These are phyloP conservation scores for Arge pagana DNA, from an alignment of 2,888 invertebrate species.

Conservation along the genomic window DNA sequence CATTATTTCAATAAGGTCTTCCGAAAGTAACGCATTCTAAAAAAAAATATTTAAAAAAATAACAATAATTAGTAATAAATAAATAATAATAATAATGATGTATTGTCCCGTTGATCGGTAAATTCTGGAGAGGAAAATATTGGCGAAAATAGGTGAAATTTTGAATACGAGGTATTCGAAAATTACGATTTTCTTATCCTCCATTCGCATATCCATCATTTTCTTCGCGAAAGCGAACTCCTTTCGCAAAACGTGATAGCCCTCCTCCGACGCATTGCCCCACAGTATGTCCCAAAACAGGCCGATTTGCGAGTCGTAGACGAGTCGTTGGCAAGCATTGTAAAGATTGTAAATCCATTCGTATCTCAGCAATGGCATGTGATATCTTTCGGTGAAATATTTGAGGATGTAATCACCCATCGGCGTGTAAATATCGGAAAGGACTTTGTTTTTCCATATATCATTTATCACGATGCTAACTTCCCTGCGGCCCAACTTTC, in stretches of 20 bases:
- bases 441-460: slow-evolving; percentile 59
- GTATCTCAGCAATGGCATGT: slow-evolving; percentile 60
- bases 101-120: no score
- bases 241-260: slow-evolving; percentile 57
- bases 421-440: slow-evolving; percentile 40
- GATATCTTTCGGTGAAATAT: slow-evolving; percentile 62
- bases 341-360: slow-evolving; percentile 63
- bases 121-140: no score
- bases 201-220: slow-evolving; percentile 35
- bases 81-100: slow-evolving; percentile 6
- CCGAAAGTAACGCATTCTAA: slow-evolving; percentile 56
- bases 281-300: slow-evolving; percentile 61
- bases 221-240: slow-evolving; percentile 56
- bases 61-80: not conserved
- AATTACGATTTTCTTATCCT: slow-evolving; percentile 23
- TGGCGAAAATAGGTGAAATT: no score
- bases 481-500: slow-evolving; percentile 61
- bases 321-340: slow-evolving; percentile 60
- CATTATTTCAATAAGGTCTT: slow-evolving; percentile 59
- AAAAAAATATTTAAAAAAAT: slow-evolving; percentile 16
- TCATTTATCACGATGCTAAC: slow-evolving; percentile 60
- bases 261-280: slow-evolving; percentile 57
- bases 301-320: slow-evolving; percentile 60
- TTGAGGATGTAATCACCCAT: slow-evolving; percentile 61
- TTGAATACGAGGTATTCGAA: no score